Percentiles rank a stretch among this genome's conserved stretches.
phyloP scores from a whole-genome alignment of 2,888 invertebrate species.

The Agriopis marginaria region DNA sequence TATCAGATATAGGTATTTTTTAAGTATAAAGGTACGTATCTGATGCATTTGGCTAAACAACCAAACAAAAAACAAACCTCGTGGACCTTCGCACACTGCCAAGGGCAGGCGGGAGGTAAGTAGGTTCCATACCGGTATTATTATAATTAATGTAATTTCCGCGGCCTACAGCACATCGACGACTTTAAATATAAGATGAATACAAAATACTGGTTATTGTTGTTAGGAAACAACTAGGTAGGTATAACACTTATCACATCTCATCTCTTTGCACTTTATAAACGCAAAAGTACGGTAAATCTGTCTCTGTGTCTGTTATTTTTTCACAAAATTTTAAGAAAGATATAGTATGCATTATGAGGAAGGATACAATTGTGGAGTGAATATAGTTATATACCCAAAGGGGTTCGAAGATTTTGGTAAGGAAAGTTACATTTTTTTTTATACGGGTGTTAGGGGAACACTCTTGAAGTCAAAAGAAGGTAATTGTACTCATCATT shows the following conservation, averaged over 20 bases:
- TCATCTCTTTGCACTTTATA: too few species aligned
- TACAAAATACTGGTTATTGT: conserved; percentile 3
- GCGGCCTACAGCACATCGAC: conserved; percentile 49
- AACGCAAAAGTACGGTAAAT: too few species aligned
- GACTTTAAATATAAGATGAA: conserved; percentile 23
- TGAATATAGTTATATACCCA: too few species aligned
- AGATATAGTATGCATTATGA: neutral
- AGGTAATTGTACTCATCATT: too few species aligned
- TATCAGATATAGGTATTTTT: too few species aligned
- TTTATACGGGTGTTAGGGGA: too few species aligned
- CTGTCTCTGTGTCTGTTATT: neutral
- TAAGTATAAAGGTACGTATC: too few species aligned
- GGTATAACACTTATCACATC: neutral
- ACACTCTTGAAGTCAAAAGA: too few species aligned
- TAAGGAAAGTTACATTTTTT: too few species aligned
- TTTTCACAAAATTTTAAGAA: neutral
- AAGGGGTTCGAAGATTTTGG: too few species aligned
- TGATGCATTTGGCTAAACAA: neutral
- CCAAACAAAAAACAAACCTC: conserved; percentile 51
- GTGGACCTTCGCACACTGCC: conserved; percentile 56
- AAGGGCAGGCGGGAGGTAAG: conserved; percentile 53
- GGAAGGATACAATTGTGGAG: neutral
- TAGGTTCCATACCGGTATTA: conserved; percentile 46
- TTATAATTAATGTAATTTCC: conserved; percentile 68
- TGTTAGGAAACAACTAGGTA: neutral